These are phyloP conservation scores for Romanogobio albipinnatus DNA, from an alignment of 2,113 vertebrate genomes.

Conservation along the genomic window DNA sequence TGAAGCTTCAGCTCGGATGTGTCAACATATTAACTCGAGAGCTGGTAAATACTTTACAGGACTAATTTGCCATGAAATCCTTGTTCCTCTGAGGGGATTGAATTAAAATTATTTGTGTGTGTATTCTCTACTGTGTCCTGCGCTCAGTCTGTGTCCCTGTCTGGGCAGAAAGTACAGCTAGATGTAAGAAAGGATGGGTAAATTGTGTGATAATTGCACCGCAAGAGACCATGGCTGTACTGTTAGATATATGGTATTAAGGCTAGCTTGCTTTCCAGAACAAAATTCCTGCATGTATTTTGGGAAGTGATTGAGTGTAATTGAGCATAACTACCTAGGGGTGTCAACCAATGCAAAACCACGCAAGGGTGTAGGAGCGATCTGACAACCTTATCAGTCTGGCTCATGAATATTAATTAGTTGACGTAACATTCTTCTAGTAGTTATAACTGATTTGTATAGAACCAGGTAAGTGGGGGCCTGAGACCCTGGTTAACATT, in stretches of 20 bases:
- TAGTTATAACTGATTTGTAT: background rate
- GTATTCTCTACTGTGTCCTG: constrained; percentile 6
- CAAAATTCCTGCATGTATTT: background rate
- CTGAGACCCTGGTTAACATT: background rate
- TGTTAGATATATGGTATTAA: constrained; percentile 14
- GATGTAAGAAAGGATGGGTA: constrained; percentile 5
- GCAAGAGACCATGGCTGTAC: background rate
- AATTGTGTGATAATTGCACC: constrained; percentile 21
- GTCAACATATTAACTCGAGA: constrained; percentile 15
- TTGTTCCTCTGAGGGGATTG: constrained; percentile 2
- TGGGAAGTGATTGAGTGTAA: background rate
- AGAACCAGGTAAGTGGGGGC: background rate
- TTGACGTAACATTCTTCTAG: background rate
- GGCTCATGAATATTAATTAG: background rate
- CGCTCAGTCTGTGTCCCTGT: background rate
- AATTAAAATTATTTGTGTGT: constrained; percentile 46
- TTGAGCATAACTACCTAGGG: constrained; percentile 15
- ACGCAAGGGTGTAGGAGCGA: background rate
- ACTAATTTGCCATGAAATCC: constrained; percentile 18
- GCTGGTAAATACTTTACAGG: constrained; percentile 32
- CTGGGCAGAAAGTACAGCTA: background rate
- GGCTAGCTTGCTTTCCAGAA: background rate
- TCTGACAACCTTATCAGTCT: background rate
- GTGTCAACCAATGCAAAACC: background rate
- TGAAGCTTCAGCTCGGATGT: constrained; percentile 36